These are phyloP conservation scores for Aleiodes testaceus DNA, from an alignment of 2,888 invertebrate species.

Conservation along the genomic window DNA sequence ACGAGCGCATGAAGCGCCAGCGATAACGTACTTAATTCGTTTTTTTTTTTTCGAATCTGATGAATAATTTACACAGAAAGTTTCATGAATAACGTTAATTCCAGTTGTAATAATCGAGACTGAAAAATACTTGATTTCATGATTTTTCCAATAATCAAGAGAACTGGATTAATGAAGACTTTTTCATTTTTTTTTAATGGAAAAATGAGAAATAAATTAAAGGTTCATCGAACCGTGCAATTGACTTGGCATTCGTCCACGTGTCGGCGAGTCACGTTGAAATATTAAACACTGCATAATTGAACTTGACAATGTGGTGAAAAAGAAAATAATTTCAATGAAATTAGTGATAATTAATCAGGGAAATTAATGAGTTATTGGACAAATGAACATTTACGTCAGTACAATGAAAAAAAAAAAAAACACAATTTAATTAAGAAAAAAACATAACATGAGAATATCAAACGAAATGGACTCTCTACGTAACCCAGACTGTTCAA, in stretches of 20 bases:
- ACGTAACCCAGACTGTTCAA: conserved; percentile 32
- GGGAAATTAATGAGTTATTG: no score
- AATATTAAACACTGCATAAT: conserved; percentile 10
- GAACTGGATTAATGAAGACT: not conserved
- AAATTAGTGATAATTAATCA: no score
- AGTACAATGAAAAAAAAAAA: conserved; percentile 15
- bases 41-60: conserved; percentile 22
- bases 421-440: not conserved
- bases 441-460: conserved; percentile 14
- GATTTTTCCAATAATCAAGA: no score
- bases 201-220: not conserved
- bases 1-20: conserved; percentile 9
- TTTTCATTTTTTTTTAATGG: not conserved
- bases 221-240: conserved; percentile 34
- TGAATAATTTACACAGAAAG: conserved; percentile 38
- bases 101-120: not conserved
- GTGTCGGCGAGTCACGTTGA: not conserved
- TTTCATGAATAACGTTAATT: conserved; percentile 18
- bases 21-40: conserved; percentile 28
- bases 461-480: conserved; percentile 9
- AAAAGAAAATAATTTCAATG: not conserved
- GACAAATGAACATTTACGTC: conserved; percentile 30
- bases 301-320: conserved; percentile 23
- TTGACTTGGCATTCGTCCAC: not conserved
- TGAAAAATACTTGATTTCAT: not conserved